These are phyloP conservation scores for Sebastes taczanowskii DNA, from an alignment of 2,797 vertebrate species.

Conservation along the genomic window DNA sequence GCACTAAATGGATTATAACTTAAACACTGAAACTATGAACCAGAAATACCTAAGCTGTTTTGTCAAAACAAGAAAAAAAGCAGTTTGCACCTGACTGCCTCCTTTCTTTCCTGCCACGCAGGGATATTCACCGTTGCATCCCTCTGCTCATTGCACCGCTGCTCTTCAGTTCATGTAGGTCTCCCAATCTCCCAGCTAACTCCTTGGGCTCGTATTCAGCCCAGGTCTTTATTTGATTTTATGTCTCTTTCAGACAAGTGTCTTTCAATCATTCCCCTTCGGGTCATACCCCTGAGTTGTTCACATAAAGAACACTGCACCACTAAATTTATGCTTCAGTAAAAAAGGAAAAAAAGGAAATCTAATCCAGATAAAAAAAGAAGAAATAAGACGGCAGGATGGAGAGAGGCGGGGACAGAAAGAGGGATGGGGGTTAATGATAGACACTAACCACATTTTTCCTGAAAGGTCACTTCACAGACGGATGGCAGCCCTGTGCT, in stretches of 20 bases:
- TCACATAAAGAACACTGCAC: constrained; percentile 69
- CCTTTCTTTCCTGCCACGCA: neutral
- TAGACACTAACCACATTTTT: constrained; percentile 84
- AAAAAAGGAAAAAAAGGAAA: constrained; percentile 64
- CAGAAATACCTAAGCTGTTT: neutral
- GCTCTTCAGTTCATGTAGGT: constrained; percentile 26
- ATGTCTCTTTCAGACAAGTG: constrained; percentile 71
- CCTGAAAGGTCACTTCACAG: constrained; percentile 85
- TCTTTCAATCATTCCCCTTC: constrained; percentile 72
- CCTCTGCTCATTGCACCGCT: constrained; percentile 1
- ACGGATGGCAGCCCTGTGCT: constrained; percentile 76
- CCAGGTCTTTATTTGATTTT: constrained; percentile 77
- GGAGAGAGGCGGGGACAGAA: neutral
- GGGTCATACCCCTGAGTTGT: constrained; percentile 76
- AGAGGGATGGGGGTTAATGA: constrained; percentile 47
- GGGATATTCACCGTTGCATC: constrained; percentile 17
- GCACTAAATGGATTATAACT: neutral
- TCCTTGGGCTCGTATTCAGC: constrained; percentile 41
- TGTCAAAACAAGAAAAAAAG: neutral
- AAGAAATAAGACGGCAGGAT: constrained; percentile 10
- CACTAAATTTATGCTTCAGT: constrained; percentile 67
- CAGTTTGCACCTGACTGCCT: neutral
- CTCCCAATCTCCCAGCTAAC: constrained; percentile 15
- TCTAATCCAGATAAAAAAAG: constrained; percentile 28
- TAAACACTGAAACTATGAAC: neutral